Base-by-base conservation (phyloP, 2,797 vertebrate species). In the Lutra lutra region DNA sequence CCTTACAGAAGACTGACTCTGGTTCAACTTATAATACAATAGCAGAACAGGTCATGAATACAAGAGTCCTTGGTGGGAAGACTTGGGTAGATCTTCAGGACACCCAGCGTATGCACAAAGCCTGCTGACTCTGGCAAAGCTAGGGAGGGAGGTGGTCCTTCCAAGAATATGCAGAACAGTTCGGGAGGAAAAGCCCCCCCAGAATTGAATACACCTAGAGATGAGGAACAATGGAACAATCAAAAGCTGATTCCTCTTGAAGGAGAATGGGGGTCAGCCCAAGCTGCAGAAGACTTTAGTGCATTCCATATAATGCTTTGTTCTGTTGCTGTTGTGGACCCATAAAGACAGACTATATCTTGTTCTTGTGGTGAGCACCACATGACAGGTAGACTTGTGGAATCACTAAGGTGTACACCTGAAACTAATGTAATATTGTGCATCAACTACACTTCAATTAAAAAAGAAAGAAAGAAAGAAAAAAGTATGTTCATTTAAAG, bases 41-140 rank as follows among this genome's bases (percentile, higher is more conserved):
- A 51, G 58, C 38, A 88, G 89, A 58, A 21, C 43, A 21, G 1
- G 9, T 25, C 40, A 56, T n/a, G 13, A 94, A 35, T 2, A 54
- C 46, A 70, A 89, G 68, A 54, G n/a, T 20, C 14, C 75, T n/a
- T 7, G 7, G 38, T 32, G n/a, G 27, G 73, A 27, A 78, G 48
- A 14, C 18, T 35, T 62, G 43, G 15, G 15, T 8, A 5, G 68
- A 32, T 35, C 62, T 60, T 32, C 32, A n/a, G 68, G 51, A 51
- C 58, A 83, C 23, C 20, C n/a, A 35, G 23, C 4, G 17, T 2
- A 35, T 0, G 17, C 2, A 18, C 0, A 6, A 68, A 15, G 14
- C 56, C 32, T 6, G 12, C 35, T 10, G 18, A 46, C 43, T 70
- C 27, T 1, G 27, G 25, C 3, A 7, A 58, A 20, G 21, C 3